phyloP scores from a whole-genome alignment of 2,888 invertebrate species.

The Macrostomum cliftonense region DNA sequence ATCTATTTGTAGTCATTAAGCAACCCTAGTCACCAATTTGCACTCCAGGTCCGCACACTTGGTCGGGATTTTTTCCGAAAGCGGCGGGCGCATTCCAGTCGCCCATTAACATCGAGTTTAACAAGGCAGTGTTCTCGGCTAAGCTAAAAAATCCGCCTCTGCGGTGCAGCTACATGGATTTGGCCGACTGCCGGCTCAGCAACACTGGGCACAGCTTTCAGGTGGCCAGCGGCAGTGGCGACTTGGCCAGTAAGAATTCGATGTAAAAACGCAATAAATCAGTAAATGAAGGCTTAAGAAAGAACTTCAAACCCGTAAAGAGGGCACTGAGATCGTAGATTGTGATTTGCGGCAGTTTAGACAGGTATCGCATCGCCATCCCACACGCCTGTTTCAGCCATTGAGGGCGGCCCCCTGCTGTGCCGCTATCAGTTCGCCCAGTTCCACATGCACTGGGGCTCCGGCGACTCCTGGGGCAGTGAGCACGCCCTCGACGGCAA shows the following conservation, averaged over 20 bases:
- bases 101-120: conserved; percentile 7
- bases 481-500: conserved; percentile 82
- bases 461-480: conserved; percentile 60
- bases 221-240: conserved; percentile 2
- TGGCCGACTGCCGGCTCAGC: neutral
- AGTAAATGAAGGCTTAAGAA: neutral
- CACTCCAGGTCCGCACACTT: conserved; percentile 4
- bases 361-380: too few species aligned
- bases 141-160: conserved; percentile 1
- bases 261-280: neutral
- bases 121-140: conserved; percentile 4
- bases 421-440: conserved; percentile 64
- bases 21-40: too few species aligned
- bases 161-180: neutral
- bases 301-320: too few species aligned
- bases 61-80: neutral
- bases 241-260: neutral
- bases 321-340: too few species aligned
- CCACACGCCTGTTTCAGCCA: conserved; percentile 13
- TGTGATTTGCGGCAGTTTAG: too few species aligned
- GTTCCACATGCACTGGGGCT: conserved; percentile 89
- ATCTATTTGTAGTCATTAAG: too few species aligned
- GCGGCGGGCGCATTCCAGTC: conserved; percentile 6
- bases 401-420: conserved; percentile 58
- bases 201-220: conserved; percentile 10